Percentiles rank a stretch among this genome's conserved stretches.
phyloP scores from a whole-genome alignment of 1,140 invertebrate species.

The Augochlora pura region DNA sequence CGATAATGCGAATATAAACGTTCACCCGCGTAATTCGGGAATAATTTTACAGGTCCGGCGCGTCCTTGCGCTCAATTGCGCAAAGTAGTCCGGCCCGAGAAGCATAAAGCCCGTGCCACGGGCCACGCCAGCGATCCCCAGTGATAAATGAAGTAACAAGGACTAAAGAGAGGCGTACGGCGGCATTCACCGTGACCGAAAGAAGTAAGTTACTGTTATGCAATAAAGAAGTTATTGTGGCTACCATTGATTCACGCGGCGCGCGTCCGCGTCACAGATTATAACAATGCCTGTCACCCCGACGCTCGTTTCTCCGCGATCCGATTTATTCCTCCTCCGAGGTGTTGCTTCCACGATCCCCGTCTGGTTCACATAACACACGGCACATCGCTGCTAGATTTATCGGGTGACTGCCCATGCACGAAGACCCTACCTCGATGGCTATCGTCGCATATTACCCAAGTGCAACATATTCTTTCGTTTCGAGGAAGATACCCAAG shows the following conservation, averaged over 20 bases:
- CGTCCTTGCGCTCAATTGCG: not conserved
- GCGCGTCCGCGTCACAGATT: slow-evolving; percentile 31
- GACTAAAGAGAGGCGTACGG: slow-evolving; percentile 26
- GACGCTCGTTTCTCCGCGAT: no score
- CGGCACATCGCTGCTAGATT: slow-evolving; percentile 34
- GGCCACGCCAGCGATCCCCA: slow-evolving; percentile 30
- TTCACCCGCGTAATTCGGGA: no score
- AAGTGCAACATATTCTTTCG: no score
- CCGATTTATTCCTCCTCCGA: no score
- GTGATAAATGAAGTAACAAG: slow-evolving; percentile 54
- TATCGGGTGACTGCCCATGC: slow-evolving; percentile 22
- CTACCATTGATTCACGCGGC: slow-evolving; percentile 36
- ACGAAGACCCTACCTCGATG: not conserved
- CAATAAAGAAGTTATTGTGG: slow-evolving; percentile 56
- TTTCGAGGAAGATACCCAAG: no score
- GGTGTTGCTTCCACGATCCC: no score
- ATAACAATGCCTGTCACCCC: slow-evolving; percentile 28
- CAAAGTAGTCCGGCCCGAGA: not conserved
- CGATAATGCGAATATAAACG: no score
- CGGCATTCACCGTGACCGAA: slow-evolving; percentile 38
- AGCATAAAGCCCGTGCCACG: not conserved
- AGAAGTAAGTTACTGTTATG: slow-evolving; percentile 60
- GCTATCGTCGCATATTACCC: no score
- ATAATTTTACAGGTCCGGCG: not conserved
- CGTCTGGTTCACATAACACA: no score